A percentile compares a stretch with the other conserved stretches of the same genome.
phyloP scores from a whole-genome alignment of 2,113 vertebrate species.

The Delphinus delphis region DNA sequence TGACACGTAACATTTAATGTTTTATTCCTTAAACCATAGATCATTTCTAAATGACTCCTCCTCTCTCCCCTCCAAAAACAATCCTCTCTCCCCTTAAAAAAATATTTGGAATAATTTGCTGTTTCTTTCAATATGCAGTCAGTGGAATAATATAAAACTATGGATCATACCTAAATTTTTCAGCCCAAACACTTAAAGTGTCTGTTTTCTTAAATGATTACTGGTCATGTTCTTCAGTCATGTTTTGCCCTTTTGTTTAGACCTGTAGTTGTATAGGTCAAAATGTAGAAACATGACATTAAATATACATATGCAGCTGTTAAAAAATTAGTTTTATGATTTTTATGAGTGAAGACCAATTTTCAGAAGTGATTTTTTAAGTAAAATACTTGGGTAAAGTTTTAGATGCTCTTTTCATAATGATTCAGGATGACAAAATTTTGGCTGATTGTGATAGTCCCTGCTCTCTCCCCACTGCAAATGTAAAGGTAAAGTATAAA shows the following conservation, averaged over 20 bases:
- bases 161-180: slow-evolving; percentile 12
- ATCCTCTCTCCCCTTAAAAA: not conserved
- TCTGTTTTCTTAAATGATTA: not conserved
- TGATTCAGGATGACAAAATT: not conserved
- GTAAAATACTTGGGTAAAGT: not conserved
- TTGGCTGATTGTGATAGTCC: not conserved
- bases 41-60: not conserved
- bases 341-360: not conserved
- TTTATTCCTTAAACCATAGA: slow-evolving; percentile 17
- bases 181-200: not conserved
- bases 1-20: not conserved
- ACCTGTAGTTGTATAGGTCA: not conserved
- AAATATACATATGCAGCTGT: not conserved
- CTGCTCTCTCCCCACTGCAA: not conserved
- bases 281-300: not conserved
- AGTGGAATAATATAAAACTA: not conserved
- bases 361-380: slow-evolving; percentile 29
- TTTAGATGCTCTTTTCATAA: not conserved
- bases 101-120: not conserved
- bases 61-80: not conserved
- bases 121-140: not conserved
- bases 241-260: not conserved
- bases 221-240: not conserved
- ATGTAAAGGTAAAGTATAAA: not conserved
- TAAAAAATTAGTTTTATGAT: not conserved